Base-by-base conservation (phyloP, 2,797 vertebrate species). In the Catostomus latipinnis region DNA sequence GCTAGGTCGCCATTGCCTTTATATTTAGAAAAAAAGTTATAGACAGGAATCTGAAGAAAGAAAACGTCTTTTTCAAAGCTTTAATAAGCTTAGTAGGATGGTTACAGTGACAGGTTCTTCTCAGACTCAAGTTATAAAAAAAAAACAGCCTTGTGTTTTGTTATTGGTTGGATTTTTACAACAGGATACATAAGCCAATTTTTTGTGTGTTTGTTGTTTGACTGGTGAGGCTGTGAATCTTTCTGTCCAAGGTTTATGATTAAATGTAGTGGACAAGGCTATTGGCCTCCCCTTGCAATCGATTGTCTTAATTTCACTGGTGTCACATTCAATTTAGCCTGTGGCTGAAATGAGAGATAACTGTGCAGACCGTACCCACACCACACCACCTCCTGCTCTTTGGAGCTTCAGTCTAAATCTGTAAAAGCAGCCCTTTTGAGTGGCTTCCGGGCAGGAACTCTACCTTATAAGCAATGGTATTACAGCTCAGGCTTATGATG, bases 301-400 rank as follows among this genome's bases (percentile, higher is more conserved):
- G 58, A 71, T 74, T 71, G 45, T 80, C 73, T 78, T 86, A 57
- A 87, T 84, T 87, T 86, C 83, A 79, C 74, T 16, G 8, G 45
- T 82, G 83, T 86, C 86, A 67, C 80, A 74, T 72, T 82, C 82
- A 56, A 82, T 85, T 77, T 82, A 76, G 34, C 63, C 53, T n/a
- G 8, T 3, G 6, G 14, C 67, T 70, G 81, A 80, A 81, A 88
- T 79, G 57, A 82, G 71, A 84, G 67, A 58, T 58, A 46, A 49
- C 49, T 54, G 54, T 78, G 70, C 75, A 82, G 54, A 45, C 22
- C 61, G 8, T 3, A 18, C 14, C 50, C 56, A 46, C n/a, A 8
- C 49, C 48, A 8, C 22, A 52, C 58, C 46, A 68, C 48, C 66
- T 22, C 18, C 53, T 48, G n/a, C 53, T 57, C n/a, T 57, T 8